Base-by-base conservation (phyloP, 2,888 invertebrate genomes). In the Platycheirus albimanus region DNA sequence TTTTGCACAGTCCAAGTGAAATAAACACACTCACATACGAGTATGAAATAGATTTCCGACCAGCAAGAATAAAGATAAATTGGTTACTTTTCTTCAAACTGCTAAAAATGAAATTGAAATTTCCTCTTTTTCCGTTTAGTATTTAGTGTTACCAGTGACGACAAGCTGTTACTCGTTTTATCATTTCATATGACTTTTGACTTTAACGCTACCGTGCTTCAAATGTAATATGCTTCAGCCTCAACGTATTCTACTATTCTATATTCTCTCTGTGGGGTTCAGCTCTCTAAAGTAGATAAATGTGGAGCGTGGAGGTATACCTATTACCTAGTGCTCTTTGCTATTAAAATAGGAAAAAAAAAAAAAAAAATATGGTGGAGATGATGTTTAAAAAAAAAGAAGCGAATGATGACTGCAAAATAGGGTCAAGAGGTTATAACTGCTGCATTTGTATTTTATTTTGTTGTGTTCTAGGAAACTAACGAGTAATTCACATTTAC, bases 351-450 rank as follows among this genome's bases (percentile, higher is more conserved):
- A n/a, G 49, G 63, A 74, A 79, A 67, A 63, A 69, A 74, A 36
- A 41, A 43, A 43, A 17, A 30, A 58, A 41, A 54, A 43, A 20
- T 24, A 47, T 61, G 45, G 7, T 61, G 33, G 28, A 33, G 47
- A 36, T 47, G 38, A 51, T 58, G 45, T 19, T 54, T 0, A 24
- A 24, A 20, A 47, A 2, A 3, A 54, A 54, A 67, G 15, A 33
- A 72, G 20, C 67, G 51, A 66, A 47, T 45, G 43, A 74, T 70
- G 69, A 49, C 43, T 70, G 58, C 19, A 47, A 80, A 81, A 76
- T 58, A 76, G 71, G 66, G 81, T 81, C 81, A 81, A 81, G 81
- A 77, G 66, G 81, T 77, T 77, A 71, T 81, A 77, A 77, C 81
- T 54, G 81, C 81, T 54, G 28, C 45, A 10, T 17, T 11, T 43